A percentile compares a stretch with the other conserved stretches of the same genome.
Evolutionary conservation across 1,140 invertebrate genomes (phyloP).

Genomic region (Antheraea mylitta): DNA sequence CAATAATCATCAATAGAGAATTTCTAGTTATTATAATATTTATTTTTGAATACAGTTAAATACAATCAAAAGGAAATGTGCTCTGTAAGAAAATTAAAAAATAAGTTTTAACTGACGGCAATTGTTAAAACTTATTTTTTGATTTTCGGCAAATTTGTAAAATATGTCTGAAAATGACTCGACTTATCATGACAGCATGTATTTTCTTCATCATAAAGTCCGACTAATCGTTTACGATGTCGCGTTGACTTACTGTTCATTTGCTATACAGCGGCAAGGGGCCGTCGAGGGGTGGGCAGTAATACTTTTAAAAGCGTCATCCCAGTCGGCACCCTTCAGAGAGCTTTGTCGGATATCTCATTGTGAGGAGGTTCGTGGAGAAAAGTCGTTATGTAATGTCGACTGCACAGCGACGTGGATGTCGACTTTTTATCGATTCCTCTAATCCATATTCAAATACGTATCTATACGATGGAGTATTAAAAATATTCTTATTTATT

Average conservation of each 20-base stretch:
- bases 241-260: conserved; percentile 8
- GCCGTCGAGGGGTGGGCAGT: conserved; percentile 34
- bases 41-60: no score
- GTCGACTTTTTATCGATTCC: neutral
- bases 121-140: no score
- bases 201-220: neutral
- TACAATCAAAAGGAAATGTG: no score
- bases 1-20: neutral
- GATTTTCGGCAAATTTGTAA: no score
- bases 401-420: neutral
- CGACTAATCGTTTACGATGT: neutral
- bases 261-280: conserved; percentile 10
- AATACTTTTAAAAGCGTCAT: conserved; percentile 70
- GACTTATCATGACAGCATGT: no score
- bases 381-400: conserved; percentile 2
- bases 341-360: conserved; percentile 47
- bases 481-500: no score
- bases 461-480: neutral
- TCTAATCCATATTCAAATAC: neutral
- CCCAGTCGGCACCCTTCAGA: conserved; percentile 32
- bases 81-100: no score
- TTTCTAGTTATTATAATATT: no score
- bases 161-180: no score
- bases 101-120: no score
- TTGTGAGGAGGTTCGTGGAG: conserved; percentile 31